Evolutionary conservation across 2,888 invertebrate genomes (phyloP).

Genomic region (Oxycera nigricornis): DNA sequence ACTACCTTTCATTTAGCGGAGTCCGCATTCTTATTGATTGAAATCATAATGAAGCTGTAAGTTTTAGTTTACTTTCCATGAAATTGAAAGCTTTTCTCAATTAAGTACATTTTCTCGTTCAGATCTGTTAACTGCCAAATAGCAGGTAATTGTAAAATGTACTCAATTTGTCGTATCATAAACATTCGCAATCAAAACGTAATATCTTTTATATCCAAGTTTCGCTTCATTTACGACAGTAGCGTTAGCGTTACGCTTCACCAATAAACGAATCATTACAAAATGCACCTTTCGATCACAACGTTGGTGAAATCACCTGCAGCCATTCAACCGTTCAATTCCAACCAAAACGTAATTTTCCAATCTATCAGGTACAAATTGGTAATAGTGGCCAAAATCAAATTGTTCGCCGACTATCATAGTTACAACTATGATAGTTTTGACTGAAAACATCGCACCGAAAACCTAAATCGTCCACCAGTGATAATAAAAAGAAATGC

Average conservation of each 20-base stretch:
- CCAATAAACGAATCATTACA: constrained; percentile 4
- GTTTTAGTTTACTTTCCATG: too few relatives aligned
- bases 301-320: background rate
- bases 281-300: background rate
- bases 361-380: background rate
- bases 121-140: background rate
- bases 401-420: background rate
- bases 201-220: constrained; percentile 46
- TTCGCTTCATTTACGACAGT: background rate
- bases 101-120: background rate
- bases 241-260: background rate
- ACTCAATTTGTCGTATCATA: background rate
- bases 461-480: too few relatives aligned
- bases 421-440: background rate
- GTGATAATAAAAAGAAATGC: too few relatives aligned
- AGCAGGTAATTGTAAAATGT: background rate
- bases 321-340: constrained; percentile 15
- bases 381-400: background rate
- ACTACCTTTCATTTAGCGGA: too few relatives aligned
- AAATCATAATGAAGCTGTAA: too few relatives aligned
- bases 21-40: too few relatives aligned
- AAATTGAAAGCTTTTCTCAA: background rate
- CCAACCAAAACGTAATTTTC: background rate
- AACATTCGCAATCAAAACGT: constrained; percentile 26
- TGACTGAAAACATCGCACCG: background rate